Evolutionary conservation across 2,888 invertebrate species (phyloP).

Genomic region (Amblyjoppa fuscipennis): DNA sequence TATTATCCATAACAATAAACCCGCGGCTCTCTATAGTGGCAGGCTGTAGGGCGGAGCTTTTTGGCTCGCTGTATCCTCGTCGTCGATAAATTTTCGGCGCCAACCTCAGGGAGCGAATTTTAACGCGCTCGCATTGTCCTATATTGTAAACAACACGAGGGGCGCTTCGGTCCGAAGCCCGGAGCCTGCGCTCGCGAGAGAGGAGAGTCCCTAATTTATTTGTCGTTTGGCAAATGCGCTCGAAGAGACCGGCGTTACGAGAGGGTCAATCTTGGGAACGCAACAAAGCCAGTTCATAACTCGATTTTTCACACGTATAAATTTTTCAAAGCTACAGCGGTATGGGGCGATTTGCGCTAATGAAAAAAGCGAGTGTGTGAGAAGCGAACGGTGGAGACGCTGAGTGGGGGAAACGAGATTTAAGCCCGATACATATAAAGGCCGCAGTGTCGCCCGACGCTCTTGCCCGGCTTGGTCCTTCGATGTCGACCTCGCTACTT

Average conservation of each 20-base stretch:
- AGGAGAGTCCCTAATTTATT: conserved; percentile 43
- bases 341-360: conserved; percentile 15
- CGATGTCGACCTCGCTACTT: background rate
- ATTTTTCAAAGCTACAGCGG: conserved; percentile 29
- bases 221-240: conserved; percentile 25
- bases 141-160: background rate
- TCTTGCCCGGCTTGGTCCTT: background rate
- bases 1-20: conserved; percentile 40
- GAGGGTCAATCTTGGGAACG: background rate
- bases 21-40: conserved; percentile 10
- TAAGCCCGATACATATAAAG: conserved; percentile 10
- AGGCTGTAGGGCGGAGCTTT: background rate
- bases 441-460: background rate
- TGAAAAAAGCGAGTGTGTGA: conserved; percentile 51
- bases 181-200: background rate
- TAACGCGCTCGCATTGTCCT: background rate
- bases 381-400: conserved; percentile 10
- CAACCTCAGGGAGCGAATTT: conserved; percentile 7
- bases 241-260: background rate
- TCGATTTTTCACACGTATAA: conserved; percentile 48
- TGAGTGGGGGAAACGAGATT: conserved; percentile 30
- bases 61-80: conserved; percentile 27
- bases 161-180: background rate
- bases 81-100: conserved; percentile 55
- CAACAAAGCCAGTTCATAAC: conserved; percentile 38